phyloP scores from a whole-genome alignment of 2,113 vertebrate species.

The Eupsittula cactorum region DNA sequence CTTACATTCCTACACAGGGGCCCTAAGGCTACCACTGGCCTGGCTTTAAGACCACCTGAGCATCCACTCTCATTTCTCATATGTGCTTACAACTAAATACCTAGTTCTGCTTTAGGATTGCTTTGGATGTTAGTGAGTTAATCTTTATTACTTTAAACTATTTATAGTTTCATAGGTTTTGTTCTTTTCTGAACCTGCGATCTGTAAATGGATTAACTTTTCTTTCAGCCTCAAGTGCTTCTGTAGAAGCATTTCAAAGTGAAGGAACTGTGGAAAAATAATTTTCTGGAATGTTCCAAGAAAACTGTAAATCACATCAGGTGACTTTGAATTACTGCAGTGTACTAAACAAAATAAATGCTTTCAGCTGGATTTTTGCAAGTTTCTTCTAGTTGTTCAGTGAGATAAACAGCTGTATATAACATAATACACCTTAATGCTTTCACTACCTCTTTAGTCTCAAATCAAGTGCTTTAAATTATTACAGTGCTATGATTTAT shows the following conservation, averaged over 20 bases:
- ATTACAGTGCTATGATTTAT: background rate
- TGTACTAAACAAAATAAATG: background rate
- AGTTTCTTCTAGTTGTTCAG: background rate
- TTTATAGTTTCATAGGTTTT: background rate
- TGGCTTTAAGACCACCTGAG: background rate
- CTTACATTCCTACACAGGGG: background rate
- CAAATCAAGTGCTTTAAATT: background rate
- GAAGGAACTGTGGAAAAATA: constrained; percentile 24
- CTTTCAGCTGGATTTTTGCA: background rate
- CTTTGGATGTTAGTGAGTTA: background rate
- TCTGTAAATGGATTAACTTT: constrained; percentile 19
- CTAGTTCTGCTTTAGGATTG: background rate
- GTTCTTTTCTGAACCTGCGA: background rate
- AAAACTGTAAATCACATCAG: constrained; percentile 8
- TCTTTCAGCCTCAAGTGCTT: constrained; percentile 20
- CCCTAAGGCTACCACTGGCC: background rate
- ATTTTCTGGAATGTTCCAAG: constrained; percentile 26
- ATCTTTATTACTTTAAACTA: background rate
- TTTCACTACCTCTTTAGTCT: constrained; percentile 5
- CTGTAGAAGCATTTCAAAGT: constrained; percentile 21
- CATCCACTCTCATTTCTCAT: background rate
- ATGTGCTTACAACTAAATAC: background rate
- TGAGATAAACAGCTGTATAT: background rate
- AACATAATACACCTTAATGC: background rate
- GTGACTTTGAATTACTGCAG: background rate